Conservation (phyloP, 2,797 vertebrate genomes). For the Carcharodon carcharias region DNA sequence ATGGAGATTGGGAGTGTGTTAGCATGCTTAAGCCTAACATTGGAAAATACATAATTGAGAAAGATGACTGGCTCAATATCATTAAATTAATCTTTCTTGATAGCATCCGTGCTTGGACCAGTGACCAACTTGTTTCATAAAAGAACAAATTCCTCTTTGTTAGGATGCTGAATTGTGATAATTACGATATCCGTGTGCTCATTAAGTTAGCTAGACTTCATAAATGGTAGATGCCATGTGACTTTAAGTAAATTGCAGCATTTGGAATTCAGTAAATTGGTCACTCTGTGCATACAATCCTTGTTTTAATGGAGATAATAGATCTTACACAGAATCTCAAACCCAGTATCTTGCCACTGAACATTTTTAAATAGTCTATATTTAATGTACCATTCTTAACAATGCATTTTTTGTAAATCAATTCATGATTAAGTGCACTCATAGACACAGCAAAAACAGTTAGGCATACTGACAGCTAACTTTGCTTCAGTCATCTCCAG, state of each 20-base stretch:
- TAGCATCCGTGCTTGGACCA: not conserved
- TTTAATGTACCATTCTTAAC: not conserved
- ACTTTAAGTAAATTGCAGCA: not conserved
- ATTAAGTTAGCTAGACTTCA: not conserved
- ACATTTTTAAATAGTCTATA: not conserved
- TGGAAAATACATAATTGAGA: not conserved
- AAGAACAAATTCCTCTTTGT: not conserved
- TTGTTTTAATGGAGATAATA: constrained; percentile 1
- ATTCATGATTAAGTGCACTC: constrained; percentile 18
- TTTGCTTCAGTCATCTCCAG: not conserved
- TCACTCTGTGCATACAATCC: not conserved
- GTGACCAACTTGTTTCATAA: not conserved
- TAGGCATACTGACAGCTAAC: not conserved
- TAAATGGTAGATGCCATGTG: not conserved
- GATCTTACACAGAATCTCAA: not conserved
- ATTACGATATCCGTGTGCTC: not conserved
- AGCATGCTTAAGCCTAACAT: not conserved
- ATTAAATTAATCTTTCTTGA: not conserved
- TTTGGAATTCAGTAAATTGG: not conserved
- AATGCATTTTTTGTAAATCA: not conserved
- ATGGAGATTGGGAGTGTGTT: not conserved
- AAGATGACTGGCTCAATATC: not conserved
- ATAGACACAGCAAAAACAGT: not conserved
- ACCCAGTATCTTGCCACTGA: not conserved
- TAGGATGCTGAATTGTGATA: not conserved